phyloP scores from a whole-genome alignment of 2,797 vertebrate genomes.

The Periophthalmus magnuspinnatus region DNA sequence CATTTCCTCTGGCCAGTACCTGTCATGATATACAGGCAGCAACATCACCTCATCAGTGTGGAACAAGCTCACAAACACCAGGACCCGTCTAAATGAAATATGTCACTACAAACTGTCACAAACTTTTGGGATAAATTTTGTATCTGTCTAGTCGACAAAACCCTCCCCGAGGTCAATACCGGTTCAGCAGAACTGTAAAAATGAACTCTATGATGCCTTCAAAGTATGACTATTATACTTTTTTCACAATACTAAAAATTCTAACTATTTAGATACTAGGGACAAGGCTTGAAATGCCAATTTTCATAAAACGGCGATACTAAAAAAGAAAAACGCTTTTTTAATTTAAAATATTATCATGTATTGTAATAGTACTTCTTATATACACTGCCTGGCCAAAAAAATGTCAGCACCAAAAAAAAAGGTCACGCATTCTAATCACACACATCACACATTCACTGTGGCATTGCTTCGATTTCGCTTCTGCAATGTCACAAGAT shows the following conservation, averaged over 20 bases:
- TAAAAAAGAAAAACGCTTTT: too few relatives aligned
- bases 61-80: neutral
- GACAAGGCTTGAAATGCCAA: neutral
- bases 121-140: neutral
- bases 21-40: neutral
- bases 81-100: neutral
- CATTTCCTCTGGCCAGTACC: neutral
- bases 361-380: too few relatives aligned
- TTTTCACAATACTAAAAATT: neutral
- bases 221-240: conserved; percentile 5
- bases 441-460: too few relatives aligned
- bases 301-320: neutral
- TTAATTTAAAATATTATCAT: too few relatives aligned
- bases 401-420: too few relatives aligned
- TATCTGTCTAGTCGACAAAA: neutral
- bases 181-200: neutral
- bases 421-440: too few relatives aligned
- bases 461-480: too few relatives aligned
- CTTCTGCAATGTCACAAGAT: too few relatives aligned
- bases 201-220: neutral
- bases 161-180: too few relatives aligned
- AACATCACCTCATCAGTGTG: neutral
- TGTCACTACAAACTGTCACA: neutral
- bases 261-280: neutral
- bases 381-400: too few relatives aligned